Evolutionary conservation across 2,888 invertebrate species (phyloP), one percentile per base, ranked within the genome.

Genomic region (Macaria liturata): DNA sequence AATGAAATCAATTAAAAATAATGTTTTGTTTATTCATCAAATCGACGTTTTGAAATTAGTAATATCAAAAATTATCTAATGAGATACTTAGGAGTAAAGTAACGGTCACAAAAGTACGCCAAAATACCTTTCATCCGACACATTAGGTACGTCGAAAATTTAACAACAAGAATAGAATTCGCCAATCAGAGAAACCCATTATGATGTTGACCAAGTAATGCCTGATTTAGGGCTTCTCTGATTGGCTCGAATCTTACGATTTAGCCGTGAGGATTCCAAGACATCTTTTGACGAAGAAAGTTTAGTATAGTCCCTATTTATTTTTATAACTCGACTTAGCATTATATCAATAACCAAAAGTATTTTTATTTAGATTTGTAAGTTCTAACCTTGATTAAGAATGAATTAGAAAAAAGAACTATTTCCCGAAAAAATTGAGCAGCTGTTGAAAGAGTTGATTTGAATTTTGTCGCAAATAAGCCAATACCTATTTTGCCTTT

Each of bases 91-190:
- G 30, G 0, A 9, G 9, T 5, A 9, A 20, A 6, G 20, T 34
- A 50, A 76, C 78, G 78, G 84, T 86, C 86, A 85, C 84, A 84
- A 86, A 81, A 74, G 72, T 83, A 85, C 82, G 81, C 89, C 88
- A 88, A 89, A 89, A 88, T 20, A 20, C 20, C 20, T 20, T 20
- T 20, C 2, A 20, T 20, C 20, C 20, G 20, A 20, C 20, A 20
- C 20, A 1, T 20, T 2, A n/a, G n/a, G n/a, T n/a, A 20, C 20
- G 20, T 20, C 20, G 20, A 20, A 20, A 20, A 20, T 20, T 20
- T 20, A 20, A 20, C 20, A 20, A 20, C 20, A 20, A 20, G 20
- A 20, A 20, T 20, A 20, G 20, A 20, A 20, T 20, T 20, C 20
- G 20, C 20, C 2, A 20, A 20, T 20, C 20, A 20, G 20, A 20